Evolutionary conservation across 1,140 invertebrate genomes (phyloP), one percentile per base, ranked within the genome.

Genomic region (Drosophila persimilis): DNA sequence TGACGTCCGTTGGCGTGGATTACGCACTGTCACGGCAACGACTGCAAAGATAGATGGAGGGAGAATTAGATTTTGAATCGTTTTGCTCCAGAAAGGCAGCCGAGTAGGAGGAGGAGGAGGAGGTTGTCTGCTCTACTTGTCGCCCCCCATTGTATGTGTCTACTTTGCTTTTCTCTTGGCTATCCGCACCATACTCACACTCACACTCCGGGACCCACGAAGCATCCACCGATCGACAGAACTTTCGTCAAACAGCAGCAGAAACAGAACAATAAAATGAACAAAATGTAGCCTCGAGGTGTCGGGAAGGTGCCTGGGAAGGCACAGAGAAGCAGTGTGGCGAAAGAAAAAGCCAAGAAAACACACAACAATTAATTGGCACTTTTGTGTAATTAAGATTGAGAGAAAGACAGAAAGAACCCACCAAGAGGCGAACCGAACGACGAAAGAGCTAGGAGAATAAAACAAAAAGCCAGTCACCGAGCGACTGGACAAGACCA

Each of bases 381-480:
- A 79, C 66, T 89, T 88, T 89, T 78, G 71, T 65, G 67, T 83
- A 86, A 86, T 86, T 86, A 81, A 81, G 80, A 78, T 72, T 79
- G 73, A 80, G 72, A 66, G 58, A 86, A 86, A 80, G 69, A 85
- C 64, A 47, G 35, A 65, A 79, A 79, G 54, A 51, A 56, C n/a
- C 13, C 22, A 56, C 53, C 15, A 45, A 29, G 29, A 41, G 47
- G 41, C 61, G 53, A 58, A 78, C 31, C 57, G 51, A 58, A 65
- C 52, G 15, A 55, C 35, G 35, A 39, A 39, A 39, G 35, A 39
- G 35, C 35, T 39, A 13, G 45, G n/a, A 46, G 39, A 35, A 50
- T 8, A 41, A 50, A 55, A 13, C 15, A 60, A 71, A 43, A 70
- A 29, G 31, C 17, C 55, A 26, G 46, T 35, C 11, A 20, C 15